Evolutionary conservation across 2,888 invertebrate species (phyloP).

Genomic region (Antheraea yamamai): DNA sequence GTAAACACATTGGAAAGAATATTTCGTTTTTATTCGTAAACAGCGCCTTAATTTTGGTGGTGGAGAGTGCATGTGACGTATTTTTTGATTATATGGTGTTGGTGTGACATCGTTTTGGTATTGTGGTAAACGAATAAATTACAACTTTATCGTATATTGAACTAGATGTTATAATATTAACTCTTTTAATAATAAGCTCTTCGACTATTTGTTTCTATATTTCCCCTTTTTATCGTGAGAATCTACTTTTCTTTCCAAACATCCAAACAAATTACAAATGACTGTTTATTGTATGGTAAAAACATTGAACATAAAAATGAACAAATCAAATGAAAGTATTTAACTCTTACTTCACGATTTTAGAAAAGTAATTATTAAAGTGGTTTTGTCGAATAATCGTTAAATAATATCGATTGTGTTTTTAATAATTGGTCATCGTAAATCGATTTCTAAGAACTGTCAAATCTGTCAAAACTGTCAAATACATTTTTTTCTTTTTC

Average conservation of each 20-base stretch:
- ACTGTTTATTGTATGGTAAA: no score
- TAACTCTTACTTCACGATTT: no score
- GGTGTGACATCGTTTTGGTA: conserved; percentile 72
- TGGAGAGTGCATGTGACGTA: conserved; percentile 50
- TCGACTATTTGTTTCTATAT: not conserved
- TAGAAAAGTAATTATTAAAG: no score
- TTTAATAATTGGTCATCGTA: no score
- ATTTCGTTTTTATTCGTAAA: conserved; percentile 20
- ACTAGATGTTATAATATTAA: not conserved
- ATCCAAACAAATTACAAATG: not conserved
- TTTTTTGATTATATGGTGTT: conserved; percentile 61
- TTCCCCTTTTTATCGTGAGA: not conserved
- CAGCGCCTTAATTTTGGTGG: conserved; percentile 30
- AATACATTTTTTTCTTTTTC: no score
- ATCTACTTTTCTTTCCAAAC: not conserved
- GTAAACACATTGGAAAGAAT: conserved; percentile 15
- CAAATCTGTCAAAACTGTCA: no score
- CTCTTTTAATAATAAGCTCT: not conserved
- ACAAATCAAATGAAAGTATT: no score
- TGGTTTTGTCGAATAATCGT: no score
- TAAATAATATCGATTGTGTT: no score
- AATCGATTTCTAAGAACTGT: no score
- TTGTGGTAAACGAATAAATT: conserved; percentile 38
- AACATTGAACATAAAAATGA: no score
- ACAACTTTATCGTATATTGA: conserved; percentile 30